These are phyloP conservation scores for Nematostella vectensis DNA, from an alignment of 92 coral and sea anemone species.

Conservation along the genomic window DNA sequence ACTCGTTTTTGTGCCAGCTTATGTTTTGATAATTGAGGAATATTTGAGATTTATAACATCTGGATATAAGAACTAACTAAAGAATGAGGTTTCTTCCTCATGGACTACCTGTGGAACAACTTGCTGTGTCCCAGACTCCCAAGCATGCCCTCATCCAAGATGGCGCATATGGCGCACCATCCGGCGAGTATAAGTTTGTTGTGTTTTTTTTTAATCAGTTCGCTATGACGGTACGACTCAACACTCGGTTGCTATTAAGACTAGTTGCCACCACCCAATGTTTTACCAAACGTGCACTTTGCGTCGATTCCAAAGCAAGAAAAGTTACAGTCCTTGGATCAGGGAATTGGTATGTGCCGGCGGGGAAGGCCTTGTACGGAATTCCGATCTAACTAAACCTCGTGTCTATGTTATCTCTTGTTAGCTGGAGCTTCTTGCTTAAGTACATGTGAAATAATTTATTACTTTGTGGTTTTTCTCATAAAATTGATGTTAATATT, in stretches of 20 bases:
- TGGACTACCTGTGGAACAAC: no score
- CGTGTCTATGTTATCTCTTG: no score
- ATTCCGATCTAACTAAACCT: neutral
- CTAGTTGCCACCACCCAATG: neutral
- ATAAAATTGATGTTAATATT: no score
- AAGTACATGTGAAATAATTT: no score
- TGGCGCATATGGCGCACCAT: neutral
- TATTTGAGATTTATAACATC: neutral
- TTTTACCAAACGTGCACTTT: neutral
- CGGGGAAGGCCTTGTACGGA: no score
- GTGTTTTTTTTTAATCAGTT: no score
- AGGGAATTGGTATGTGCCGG: slow-evolving; percentile 21
- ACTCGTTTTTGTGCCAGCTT: no score
- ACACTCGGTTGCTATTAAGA: neutral
- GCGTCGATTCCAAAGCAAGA: neutral
- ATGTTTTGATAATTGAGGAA: neutral
- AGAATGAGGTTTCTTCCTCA: no score
- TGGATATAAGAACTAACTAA: no score
- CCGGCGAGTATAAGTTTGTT: neutral
- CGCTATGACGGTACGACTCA: neutral
- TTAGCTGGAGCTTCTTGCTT: no score
- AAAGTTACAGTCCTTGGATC: slow-evolving; percentile 23
- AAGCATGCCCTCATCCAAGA: neutral
- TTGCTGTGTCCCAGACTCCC: neutral
- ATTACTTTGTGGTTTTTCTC: no score